Evolutionary conservation across 2,113 vertebrate genomes (phyloP), one percentile per base, ranked within the genome.

Genomic region (Gopherus flavomarginatus): DNA sequence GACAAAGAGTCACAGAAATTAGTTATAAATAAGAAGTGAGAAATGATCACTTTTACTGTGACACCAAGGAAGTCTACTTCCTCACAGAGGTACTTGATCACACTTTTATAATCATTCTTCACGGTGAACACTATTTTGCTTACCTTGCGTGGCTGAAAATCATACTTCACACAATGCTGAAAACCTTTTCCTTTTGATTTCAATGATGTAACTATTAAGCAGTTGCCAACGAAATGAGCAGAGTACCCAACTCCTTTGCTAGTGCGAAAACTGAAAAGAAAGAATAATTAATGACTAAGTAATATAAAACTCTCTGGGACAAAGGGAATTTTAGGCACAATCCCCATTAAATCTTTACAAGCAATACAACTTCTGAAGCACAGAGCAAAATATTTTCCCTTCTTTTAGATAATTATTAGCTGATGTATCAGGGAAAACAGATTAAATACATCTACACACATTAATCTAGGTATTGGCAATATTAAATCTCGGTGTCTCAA

Each of bases 121-220:
- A 42, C 12, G 54, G 2, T 9, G 24, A 90, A 81, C 14, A 88
- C 1, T 47, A 5, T 38, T 86, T 75, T 5, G 54, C 98, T 98
- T 98, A 99, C 99, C 99, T 99, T 99, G 79, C 99, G 99, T 69
- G 99, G 99, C 93, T 99, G 99, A 95, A 99, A 99, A 97, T 99
- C 99, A 1, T 99, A 99, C 92, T 99, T 99, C 86, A 99, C 99
- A 98, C 99, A 99, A 92, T 99, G 99, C 97, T 99, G 99, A 97
- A 99, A 99, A 95, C 99, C 99, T 98, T 99, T 99, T 93, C 99
- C 99, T 98, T 99, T 99, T n/a, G 99, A 99, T 96, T 99, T 99
- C 93, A 99, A 44, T 0, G 99, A 99, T 9, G 99, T 99, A 77
- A 99, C 99, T 90, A 99, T 99, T 97, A 99, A 98, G 98, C 99